Evolutionary conservation across 2,797 vertebrate genomes (phyloP), one percentile per base, ranked within the genome.

Genomic region (Poecilia wingei): DNA sequence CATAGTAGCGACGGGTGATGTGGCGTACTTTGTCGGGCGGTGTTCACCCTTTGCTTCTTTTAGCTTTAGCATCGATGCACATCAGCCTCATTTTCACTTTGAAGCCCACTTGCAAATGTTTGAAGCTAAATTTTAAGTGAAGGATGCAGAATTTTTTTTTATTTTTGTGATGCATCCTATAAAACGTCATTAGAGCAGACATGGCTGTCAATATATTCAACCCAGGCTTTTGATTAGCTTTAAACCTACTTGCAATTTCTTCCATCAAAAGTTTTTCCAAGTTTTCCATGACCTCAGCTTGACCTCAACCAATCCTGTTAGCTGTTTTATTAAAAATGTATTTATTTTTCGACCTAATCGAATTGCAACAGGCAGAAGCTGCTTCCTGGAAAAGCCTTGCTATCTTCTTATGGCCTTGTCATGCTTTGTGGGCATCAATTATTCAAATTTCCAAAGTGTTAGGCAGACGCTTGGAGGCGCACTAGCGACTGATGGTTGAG

Each of bases 391-490:
- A 79, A 66, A 28, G n/a, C 59, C 28, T 66, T 13, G 18, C 55
- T 64, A 53, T 53, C 57, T 25, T 72, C 55, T 64, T 41, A 74
- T 49, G 31, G 70, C 46, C 53, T 55, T 14, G n/a, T 77, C 49
- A 55, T 22, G 57, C 55, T 49, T 79, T 43, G 59, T 53, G 46
- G 71, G 18, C 45, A 49, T 74, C 71, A 74, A 66, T 68, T 74
- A 74, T 74, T 79, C 39, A 74, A 66, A 74, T 74, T 66, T 74
- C 51, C 57, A 43, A 43, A 55, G 59, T 51, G 59, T 79, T 53
- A 41, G 51, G 46, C 36, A 53, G 78, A 73, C 31, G 70, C 77
- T 61, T 61, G 55, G 36, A 53, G 46, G n/a, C 3, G 36, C 36
- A 22, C 46, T 25, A 45, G 18, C 33, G 46, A 51, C 61, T 74